Conservation (phyloP, 1,140 invertebrate species). For the Lordiphosa clarofinis region DNA sequence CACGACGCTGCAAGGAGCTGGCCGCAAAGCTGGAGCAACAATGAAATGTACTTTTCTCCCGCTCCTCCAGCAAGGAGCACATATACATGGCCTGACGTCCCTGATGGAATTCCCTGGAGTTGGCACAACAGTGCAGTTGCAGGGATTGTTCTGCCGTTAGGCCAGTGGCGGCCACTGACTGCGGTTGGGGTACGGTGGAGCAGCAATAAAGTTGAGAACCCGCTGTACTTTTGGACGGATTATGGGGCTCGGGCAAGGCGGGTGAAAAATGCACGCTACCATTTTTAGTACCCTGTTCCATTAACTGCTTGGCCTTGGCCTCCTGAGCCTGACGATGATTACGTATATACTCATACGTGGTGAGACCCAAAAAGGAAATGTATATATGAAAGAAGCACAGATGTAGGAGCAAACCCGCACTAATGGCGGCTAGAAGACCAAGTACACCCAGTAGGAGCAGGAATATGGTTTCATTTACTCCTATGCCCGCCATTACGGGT, state of each 20-base stretch:
- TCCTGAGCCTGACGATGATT: slow-evolving; percentile 81
- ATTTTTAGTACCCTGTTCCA: slow-evolving; percentile 43
- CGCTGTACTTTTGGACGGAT: slow-evolving; percentile 60
- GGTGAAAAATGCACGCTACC: slow-evolving; percentile 36
- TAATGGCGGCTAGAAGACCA: slow-evolving; percentile 86
- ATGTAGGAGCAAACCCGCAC: slow-evolving; percentile 90
- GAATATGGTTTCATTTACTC: slow-evolving; percentile 82
- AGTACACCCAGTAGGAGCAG: slow-evolving; percentile 84
- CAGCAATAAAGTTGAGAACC: slow-evolving; percentile 68
- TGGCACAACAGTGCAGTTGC: slow-evolving; percentile 69
- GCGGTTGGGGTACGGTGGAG: slow-evolving; percentile 61
- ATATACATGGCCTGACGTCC: slow-evolving; percentile 66
- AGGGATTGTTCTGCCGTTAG: slow-evolving; percentile 23
- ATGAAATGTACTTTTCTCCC: slow-evolving; percentile 57
- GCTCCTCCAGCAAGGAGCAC: slow-evolving; percentile 72
- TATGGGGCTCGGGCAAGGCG: slow-evolving; percentile 32
- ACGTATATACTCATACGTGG: slow-evolving; percentile 93
- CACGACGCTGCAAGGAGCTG: slow-evolving; percentile 55
- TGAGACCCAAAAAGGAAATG: slow-evolving; percentile 90
- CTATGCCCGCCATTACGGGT: slow-evolving; percentile 56
- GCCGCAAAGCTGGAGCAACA: slow-evolving; percentile 74
- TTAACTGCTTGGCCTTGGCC: slow-evolving; percentile 56
- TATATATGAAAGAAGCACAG: slow-evolving; percentile 94
- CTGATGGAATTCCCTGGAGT: slow-evolving; percentile 69
- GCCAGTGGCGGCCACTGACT: slow-evolving; percentile 9